Base-by-base conservation (phyloP, 2,888 invertebrate species). In the Limnephilus rhombicus region DNA sequence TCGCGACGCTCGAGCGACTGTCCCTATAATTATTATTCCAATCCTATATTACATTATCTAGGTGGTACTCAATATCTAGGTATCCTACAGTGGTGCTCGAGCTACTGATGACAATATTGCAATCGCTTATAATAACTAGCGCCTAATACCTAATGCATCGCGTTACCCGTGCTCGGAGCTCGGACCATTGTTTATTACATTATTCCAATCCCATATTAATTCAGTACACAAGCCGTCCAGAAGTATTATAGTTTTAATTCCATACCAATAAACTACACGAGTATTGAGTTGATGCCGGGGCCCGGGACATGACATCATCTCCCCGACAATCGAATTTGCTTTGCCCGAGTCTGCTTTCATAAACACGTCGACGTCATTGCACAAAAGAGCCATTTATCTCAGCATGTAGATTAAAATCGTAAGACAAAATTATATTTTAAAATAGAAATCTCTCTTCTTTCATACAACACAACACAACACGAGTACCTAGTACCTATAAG, bases 361-460 rank as follows among this genome's bases (percentile, higher is more conserved):
- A 29, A 45, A 29, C 86, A 24, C 45, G 45, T 85, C 85, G 85
- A 53, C 87, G 87, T 88, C 88, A 88, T 18, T 88, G 53, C 34
- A 53, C 88, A 53, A 68, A 88, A 88, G 68, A 88, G 88, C 68
- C 24, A 49, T 49, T 53, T 53, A 31, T 68, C 31, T 88, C 88
- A 13, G 53, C 31, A 31, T 53, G 53, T 49, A 88, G 87, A 88
- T 88, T 88, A 53, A 49, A 88, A 53, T 88, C 87, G 87, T 31
- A 31, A 68, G 88, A 68, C 88, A 88, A 88, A 88, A 80, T 88
- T 88, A 88, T 88, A 88, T 88, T 88, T 53, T 7, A 31, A 88
- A 88, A 88, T 88, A 88, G 88, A 88, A 88, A 88, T 88, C 88
- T 88, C 31, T 88, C 88, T 88, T 88, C 88, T 53, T 34, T 37